Evolutionary conservation across 2,113 vertebrate genomes (phyloP).

Genomic region (Helogale parvula): DNA sequence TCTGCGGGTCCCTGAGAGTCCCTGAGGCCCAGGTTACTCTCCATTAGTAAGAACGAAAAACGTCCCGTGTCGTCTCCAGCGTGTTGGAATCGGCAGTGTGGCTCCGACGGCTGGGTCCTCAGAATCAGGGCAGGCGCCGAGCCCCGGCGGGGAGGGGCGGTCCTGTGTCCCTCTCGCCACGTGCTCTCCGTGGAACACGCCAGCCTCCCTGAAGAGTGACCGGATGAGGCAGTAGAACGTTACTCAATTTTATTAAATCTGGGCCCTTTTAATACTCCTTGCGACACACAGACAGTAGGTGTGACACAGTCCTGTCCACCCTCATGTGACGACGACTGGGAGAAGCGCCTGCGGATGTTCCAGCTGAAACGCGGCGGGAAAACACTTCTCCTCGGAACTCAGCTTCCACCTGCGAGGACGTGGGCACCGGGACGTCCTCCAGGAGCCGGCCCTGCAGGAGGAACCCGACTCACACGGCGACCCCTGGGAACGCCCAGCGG

Average conservation of each 20-base stretch:
- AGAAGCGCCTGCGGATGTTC: fast-evolving
- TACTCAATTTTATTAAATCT: not conserved
- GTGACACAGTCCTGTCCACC: too few relatives aligned
- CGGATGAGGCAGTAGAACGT: not conserved
- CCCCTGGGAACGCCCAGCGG: not conserved
- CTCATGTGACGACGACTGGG: fast-evolving
- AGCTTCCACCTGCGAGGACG: not conserved
- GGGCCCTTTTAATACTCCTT: not conserved
- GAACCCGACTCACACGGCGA: not conserved
- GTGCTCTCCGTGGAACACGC: fast-evolving
- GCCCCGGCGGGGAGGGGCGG: not conserved
- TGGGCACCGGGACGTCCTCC: not conserved
- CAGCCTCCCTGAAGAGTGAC: not conserved
- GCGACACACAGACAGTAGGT: fast-evolving
- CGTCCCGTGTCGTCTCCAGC: fast-evolving
- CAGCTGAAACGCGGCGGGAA: not conserved
- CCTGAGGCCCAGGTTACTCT: not conserved
- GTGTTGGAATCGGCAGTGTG: not conserved
- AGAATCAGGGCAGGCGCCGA: not conserved
- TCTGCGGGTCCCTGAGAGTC: not conserved
- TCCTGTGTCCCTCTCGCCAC: not conserved
- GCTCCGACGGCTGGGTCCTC: too few relatives aligned
- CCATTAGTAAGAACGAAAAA: not conserved
- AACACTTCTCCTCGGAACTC: not conserved
- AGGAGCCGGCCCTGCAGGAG: not conserved